These are phyloP conservation scores for Chrysaora quinquecirrha DNA, from an alignment of 30 jellyfish, hydroid and myxozoan genomes.

Conservation along the genomic window DNA sequence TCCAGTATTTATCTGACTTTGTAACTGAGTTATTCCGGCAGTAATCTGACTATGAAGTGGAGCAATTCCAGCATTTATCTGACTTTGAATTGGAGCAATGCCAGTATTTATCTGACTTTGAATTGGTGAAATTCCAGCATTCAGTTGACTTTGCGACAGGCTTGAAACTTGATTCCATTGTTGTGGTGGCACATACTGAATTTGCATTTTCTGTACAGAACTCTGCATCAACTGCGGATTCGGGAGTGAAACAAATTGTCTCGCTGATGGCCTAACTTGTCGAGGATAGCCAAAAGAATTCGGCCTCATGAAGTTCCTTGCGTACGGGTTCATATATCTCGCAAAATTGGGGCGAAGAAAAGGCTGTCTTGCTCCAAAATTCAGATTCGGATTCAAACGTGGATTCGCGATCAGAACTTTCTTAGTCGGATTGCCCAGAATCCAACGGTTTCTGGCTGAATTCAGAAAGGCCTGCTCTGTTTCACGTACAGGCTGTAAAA, in stretches of 20 bases:
- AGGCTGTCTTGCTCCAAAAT: not conserved
- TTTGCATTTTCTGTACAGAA: not conserved
- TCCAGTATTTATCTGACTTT: not conserved
- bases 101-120: slow-evolving; percentile 5
- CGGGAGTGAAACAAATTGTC: slow-evolving; percentile 20
- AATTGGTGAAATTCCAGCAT: not conserved
- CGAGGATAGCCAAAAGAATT: not conserved
- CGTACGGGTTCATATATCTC: not conserved
- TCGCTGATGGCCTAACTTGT: slow-evolving; percentile 20
- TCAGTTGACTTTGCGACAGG: not conserved
- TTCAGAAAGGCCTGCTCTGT: slow-evolving; percentile 6
- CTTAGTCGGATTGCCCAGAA: slow-evolving; percentile 26
- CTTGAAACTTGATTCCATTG: slow-evolving; percentile 49
- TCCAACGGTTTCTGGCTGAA: slow-evolving; percentile 3
- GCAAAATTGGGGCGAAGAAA: not conserved
- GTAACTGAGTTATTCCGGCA: not conserved
- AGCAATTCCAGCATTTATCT: not conserved
- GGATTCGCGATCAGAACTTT: slow-evolving; percentile 15
- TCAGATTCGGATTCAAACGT: not conserved
- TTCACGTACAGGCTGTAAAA: slow-evolving; percentile 21
- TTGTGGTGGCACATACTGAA: slow-evolving; percentile 62
- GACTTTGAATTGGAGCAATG: not conserved
- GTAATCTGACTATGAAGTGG: not conserved
- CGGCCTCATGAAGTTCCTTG: not conserved
- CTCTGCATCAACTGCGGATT: not conserved